Evolutionary conservation across 2,888 invertebrate species (phyloP).

Genomic region (Willowsia nigromaculata): DNA sequence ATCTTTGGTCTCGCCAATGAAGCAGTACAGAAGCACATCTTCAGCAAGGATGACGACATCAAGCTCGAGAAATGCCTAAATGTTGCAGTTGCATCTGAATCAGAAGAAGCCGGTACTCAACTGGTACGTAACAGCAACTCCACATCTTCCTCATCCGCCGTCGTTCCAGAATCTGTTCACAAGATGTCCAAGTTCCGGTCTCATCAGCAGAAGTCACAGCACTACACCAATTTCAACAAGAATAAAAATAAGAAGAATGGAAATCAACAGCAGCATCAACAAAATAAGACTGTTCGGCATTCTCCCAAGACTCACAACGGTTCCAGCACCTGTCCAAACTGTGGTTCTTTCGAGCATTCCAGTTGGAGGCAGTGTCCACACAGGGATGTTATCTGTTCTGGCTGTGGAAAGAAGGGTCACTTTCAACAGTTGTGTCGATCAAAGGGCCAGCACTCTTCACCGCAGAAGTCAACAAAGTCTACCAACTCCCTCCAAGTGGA

Average conservation of each 20-base stretch:
- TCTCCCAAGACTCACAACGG: background rate
- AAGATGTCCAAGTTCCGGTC: too few species aligned
- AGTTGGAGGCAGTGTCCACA: background rate
- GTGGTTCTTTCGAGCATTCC: background rate
- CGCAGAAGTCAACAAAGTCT: too few species aligned
- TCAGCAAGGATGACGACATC: background rate
- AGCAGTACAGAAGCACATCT: background rate
- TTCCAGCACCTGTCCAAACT: background rate
- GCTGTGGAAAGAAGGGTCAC: slow-evolving; percentile 29
- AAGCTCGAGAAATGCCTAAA: slow-evolving; percentile 26
- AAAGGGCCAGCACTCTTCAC: too few species aligned
- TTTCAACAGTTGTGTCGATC: too few species aligned
- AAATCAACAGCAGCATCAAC: background rate
- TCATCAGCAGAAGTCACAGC: too few species aligned
- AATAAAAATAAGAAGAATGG: background rate
- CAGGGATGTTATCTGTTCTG: slow-evolving; percentile 10
- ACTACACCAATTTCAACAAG: background rate
- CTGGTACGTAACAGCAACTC: too few species aligned
- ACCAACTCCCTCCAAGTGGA: too few species aligned
- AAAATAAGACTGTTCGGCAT: background rate
- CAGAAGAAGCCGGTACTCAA: too few species aligned
- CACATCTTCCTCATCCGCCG: too few species aligned
- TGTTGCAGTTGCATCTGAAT: background rate
- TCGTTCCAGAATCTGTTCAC: too few species aligned
- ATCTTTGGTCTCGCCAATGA: background rate